phyloP scores from a whole-genome alignment of 1,140 invertebrate species.

The Aporrectodea caliginosa region DNA sequence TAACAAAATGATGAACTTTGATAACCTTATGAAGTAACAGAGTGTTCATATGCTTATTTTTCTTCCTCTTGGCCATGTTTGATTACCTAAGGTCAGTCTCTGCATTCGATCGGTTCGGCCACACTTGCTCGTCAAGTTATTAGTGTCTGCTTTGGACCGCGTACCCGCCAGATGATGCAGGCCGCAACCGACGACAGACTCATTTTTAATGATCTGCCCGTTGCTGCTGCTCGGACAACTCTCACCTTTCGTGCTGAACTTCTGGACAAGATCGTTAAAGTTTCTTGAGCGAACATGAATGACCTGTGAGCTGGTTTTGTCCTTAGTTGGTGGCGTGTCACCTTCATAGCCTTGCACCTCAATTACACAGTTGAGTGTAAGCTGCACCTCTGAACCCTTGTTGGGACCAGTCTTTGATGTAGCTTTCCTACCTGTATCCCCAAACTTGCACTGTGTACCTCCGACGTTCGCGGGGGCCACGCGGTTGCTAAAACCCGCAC shows the following conservation, averaged over 20 bases:
- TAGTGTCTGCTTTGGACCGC: neutral
- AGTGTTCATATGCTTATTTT: neutral
- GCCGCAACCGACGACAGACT: neutral
- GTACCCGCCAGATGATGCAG: neutral
- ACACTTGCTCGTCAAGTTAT: neutral
- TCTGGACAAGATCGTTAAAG: neutral
- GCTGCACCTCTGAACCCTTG: neutral
- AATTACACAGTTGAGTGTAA: neutral
- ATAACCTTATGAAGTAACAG: too few relatives aligned
- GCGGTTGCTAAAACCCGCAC: neutral
- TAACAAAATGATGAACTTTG: too few relatives aligned
- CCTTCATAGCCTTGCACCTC: neutral
- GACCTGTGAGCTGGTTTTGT: neutral
- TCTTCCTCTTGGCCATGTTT: neutral
- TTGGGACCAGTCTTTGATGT: neutral
- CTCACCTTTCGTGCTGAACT: neutral
- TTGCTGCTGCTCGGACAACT: neutral
- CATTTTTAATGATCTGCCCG: neutral
- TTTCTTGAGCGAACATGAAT: neutral
- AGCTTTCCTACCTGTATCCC: neutral
- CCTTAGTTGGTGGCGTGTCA: neutral
- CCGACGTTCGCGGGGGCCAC: neutral
- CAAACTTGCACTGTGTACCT: neutral
- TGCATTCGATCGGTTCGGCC: neutral
- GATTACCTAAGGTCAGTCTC: neutral